A percentile compares a stretch with the other conserved stretches of the same genome.
phyloP scores from a whole-genome alignment of 2,888 invertebrate species.

The Nomada ferruginata region DNA sequence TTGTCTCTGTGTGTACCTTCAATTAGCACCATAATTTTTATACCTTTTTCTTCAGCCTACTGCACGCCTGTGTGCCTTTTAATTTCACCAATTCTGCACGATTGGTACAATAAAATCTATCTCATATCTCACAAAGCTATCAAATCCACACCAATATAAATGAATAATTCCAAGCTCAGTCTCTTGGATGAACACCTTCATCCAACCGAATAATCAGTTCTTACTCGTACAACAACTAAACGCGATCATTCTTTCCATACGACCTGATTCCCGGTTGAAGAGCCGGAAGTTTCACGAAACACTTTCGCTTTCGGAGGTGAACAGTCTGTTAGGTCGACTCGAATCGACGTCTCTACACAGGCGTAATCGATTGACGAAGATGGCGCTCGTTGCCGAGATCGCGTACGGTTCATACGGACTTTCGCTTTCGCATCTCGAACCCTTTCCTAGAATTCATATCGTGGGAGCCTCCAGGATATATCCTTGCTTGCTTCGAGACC shows the following conservation, averaged over 20 bases:
- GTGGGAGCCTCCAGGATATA: conserved; percentile 48
- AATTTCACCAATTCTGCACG: no score
- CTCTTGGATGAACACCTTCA: no score
- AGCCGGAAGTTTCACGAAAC: conserved; percentile 50
- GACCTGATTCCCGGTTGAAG: conserved; percentile 39
- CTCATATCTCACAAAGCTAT: no score
- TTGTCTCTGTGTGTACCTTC: neutral
- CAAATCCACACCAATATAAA: no score
- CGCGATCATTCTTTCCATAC: conserved; percentile 1
- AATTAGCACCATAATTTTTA: neutral
- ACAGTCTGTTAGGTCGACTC: conserved; percentile 32
- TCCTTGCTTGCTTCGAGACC: conserved; percentile 43
- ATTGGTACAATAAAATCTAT: no score
- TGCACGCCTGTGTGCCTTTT: no score
- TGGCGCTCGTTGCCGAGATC: conserved; percentile 47
- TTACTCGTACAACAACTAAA: neutral
- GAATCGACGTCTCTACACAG: conserved; percentile 6
- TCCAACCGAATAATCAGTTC: no score
- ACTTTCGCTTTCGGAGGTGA: conserved; percentile 56
- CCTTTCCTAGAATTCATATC: conserved; percentile 54
- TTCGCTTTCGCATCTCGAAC: conserved; percentile 24
- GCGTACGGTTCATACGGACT: conserved; percentile 27
- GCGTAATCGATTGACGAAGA: conserved; percentile 56
- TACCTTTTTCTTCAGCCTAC: neutral
- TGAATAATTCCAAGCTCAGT: no score